A percentile compares a stretch with the other conserved stretches of the same genome.
Conservation (phyloP, 2,113 vertebrate genomes). For the Oriolus oriolus region DNA sequence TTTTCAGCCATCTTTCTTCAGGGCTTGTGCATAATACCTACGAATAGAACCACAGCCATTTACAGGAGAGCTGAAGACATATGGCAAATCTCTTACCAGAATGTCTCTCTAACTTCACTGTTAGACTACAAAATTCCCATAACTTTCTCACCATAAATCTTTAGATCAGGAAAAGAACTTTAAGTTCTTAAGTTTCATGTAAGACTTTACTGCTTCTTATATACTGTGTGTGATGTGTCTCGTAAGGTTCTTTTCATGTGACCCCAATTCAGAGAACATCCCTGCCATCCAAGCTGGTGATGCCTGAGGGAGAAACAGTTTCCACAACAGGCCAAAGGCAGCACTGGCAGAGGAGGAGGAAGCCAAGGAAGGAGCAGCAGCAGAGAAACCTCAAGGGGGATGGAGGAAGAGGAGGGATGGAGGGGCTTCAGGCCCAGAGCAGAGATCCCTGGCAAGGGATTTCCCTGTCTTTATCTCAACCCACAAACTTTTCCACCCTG, state of each 20-base stretch:
- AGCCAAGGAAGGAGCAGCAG: not conserved
- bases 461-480: not conserved
- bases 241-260: not conserved
- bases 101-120: not conserved
- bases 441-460: not conserved
- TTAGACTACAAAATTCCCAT: not conserved
- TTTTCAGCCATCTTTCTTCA: constrained; percentile 14
- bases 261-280: not conserved
- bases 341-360: not conserved
- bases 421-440: not conserved
- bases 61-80: not conserved
- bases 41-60: not conserved
- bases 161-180: not conserved
- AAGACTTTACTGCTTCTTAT: not conserved
- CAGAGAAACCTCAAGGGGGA: accelerated
- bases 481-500: accelerated
- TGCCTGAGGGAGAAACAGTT: accelerated
- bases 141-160: not conserved
- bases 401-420: not conserved
- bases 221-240: not conserved
- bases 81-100: not conserved
- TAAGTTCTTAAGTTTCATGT: not conserved
- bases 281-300: not conserved
- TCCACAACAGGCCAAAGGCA: not conserved
- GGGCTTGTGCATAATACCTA: not conserved